Evolutionary conservation across 2,113 vertebrate species (phyloP).

Genomic region (Dicerorhinus sumatrensis): DNA sequence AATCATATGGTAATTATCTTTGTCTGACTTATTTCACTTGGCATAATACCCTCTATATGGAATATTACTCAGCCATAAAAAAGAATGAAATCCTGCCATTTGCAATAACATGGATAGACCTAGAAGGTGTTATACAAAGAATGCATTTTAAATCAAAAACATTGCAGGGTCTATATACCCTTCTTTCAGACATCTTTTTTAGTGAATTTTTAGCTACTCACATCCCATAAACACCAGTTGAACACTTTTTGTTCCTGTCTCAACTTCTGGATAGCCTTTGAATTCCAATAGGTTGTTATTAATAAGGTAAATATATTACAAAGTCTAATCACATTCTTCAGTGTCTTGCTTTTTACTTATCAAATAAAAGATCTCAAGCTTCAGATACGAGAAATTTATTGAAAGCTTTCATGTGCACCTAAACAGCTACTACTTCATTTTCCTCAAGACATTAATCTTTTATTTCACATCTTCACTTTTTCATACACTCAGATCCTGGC

Average conservation of each 20-base stretch:
- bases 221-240: background rate
- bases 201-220: background rate
- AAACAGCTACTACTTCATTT: constrained; percentile 62
- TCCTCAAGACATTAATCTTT: constrained; percentile 72
- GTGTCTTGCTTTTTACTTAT: constrained; percentile 67
- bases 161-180: background rate
- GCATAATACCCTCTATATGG: too few relatives aligned
- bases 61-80: too few relatives aligned
- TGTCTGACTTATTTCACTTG: too few relatives aligned
- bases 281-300: constrained; percentile 54
- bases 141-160: background rate
- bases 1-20: too few relatives aligned
- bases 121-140: background rate
- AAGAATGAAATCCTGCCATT: too few relatives aligned
- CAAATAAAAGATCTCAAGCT: constrained; percentile 53
- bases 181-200: background rate
- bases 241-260: constrained; percentile 1
- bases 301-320: constrained; percentile 59
- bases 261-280: constrained; percentile 30
- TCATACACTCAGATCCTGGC: constrained; percentile 30
- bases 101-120: too few relatives aligned
- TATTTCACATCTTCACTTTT: constrained; percentile 54
- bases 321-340: constrained; percentile 67
- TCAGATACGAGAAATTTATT: constrained; percentile 62
- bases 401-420: constrained; percentile 26